Evolutionary conservation across 1,140 invertebrate species (phyloP), one percentile per base, ranked within the genome.

Genomic region (Gonioctena quinquepunctata): DNA sequence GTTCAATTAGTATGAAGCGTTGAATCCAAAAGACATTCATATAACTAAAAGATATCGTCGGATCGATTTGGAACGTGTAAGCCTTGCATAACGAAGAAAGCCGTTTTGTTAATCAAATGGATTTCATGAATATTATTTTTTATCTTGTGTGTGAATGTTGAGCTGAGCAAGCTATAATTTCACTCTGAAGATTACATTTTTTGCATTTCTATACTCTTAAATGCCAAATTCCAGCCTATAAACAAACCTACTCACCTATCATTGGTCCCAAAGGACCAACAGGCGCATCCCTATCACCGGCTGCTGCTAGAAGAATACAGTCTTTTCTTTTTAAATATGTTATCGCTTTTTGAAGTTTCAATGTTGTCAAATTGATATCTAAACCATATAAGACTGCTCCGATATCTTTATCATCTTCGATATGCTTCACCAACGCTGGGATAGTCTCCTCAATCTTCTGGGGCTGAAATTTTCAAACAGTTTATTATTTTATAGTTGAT

Each of bases 331-430:
- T 75, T 11, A 82, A 33, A 50, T 74, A 77, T 4, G 67, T 59
- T 0, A 75, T 22, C n/a, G 73, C 74, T 69, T 73, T 77, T 33
- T 74, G 66, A 8, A 82, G 7, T 50, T 70, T 69, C 1, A 76
- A 13, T n/a, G 64, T 77, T 48, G 62, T 76, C 16, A 79, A 33
- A 56, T 79, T 79, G 4, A 76, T 18, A 50, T 74, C 75, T 16
- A 68, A 67, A 61, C 80, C 77, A 1, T 79, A 33, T 6, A 80
- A 54, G 1, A 82, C 77, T 8, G 79, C 79, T 5, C 77, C 77
- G 3, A 81, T 69, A 5, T 77, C 70, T 67, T 60, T 19, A 72
- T 77, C 69, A 28, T 72, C 67, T 11, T 18, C 21, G 8, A 72
- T 27, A 11, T 63, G 49, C 16, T 61, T 27, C 3, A 28, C 3